Evolutionary conservation across 2,113 vertebrate genomes (phyloP).

Genomic region (Trichechus manatus): DNA sequence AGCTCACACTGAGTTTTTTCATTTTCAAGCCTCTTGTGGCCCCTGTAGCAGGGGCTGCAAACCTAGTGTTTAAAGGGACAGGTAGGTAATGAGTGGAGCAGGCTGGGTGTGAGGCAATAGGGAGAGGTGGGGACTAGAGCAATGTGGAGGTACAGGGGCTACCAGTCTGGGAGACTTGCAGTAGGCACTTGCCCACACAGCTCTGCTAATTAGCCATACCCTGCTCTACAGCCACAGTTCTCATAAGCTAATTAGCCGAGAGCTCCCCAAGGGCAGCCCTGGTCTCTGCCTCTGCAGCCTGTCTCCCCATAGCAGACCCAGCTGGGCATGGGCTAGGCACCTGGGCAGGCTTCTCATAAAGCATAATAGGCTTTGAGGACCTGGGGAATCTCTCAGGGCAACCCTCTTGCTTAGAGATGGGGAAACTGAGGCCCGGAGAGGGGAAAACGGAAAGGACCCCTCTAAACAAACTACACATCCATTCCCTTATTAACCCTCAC

Average conservation of each 20-base stretch:
- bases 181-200: neutral
- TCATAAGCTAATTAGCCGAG: neutral
- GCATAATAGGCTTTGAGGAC: neutral
- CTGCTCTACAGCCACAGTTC: accelerated
- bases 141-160: neutral
- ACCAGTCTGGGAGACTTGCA: neutral
- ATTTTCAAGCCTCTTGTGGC: neutral
- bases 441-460: too few species aligned
- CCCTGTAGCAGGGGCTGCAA: neutral
- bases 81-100: neutral
- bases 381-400: neutral
- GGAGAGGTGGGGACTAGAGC: neutral
- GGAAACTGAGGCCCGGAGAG: neutral
- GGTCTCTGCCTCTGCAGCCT: neutral
- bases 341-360: neutral
- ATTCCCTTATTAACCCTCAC: neutral
- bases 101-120: neutral
- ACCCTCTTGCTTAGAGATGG: neutral
- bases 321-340: too few species aligned
- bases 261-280: neutral
- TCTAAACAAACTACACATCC: neutral
- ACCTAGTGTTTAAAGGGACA: neutral
- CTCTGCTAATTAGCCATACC: neutral
- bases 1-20: neutral
- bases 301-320: neutral